These are phyloP conservation scores for Gymnoscopelus braueri DNA, from an alignment of 2,797 vertebrate species.

Conservation along the genomic window DNA sequence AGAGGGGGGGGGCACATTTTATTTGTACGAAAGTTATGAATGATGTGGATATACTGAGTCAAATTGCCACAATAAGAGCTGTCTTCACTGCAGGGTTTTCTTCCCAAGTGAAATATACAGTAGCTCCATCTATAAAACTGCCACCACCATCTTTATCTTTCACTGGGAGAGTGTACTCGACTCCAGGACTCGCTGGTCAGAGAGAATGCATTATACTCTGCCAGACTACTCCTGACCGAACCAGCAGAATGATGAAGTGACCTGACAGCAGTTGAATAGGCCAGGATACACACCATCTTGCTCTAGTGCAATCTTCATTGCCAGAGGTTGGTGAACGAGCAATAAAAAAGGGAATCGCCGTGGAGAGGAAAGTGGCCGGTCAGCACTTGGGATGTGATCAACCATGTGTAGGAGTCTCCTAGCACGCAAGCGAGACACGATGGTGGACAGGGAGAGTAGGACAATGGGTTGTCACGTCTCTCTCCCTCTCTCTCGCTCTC, in stretches of 20 bases:
- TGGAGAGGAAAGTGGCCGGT: conserved; percentile 60
- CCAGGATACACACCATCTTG: conserved; percentile 66
- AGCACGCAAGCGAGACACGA: conserved; percentile 47
- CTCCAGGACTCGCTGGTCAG: conserved; percentile 39
- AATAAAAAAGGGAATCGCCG: conserved; percentile 65
- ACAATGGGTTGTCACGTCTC: conserved; percentile 41
- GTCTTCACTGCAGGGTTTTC: conserved; percentile 35
- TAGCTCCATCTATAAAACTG: conserved; percentile 40
- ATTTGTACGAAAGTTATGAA: no score
- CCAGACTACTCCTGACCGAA: conserved; percentile 57
- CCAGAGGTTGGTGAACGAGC: conserved; percentile 64
- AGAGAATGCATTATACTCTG: conserved; percentile 41
- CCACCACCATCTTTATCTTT: conserved; percentile 46
- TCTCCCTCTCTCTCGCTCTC: conserved; percentile 29
- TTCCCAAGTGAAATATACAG: conserved; percentile 23
- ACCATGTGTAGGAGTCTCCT: conserved; percentile 40
- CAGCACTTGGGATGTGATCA: conserved; percentile 66
- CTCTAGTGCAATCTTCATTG: conserved; percentile 67
- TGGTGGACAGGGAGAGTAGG: conserved; percentile 11
- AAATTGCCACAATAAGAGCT: conserved; percentile 30
- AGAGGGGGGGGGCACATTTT: no score
- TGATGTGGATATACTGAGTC: conserved; percentile 23
- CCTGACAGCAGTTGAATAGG: conserved; percentile 64
- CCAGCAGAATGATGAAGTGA: conserved; percentile 70
- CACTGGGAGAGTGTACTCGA: conserved; percentile 16